These are phyloP conservation scores for Sitophilus oryzae DNA, from an alignment of 1,140 invertebrate genomes.

Conservation along the genomic window DNA sequence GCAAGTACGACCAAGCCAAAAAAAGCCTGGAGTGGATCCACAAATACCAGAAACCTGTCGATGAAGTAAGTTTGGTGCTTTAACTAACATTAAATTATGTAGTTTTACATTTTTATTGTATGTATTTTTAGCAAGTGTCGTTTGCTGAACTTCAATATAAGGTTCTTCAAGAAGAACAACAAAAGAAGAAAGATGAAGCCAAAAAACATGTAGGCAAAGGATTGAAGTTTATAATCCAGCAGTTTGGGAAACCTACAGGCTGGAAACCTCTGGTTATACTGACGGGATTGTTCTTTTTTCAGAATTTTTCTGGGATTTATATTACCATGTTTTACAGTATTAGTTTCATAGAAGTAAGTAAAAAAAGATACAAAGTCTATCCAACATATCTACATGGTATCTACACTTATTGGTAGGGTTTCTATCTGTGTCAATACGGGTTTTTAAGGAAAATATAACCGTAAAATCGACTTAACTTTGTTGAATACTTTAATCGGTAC, in stretches of 20 bases:
- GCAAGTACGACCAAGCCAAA: slow-evolving; percentile 49
- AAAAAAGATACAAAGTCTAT: neutral
- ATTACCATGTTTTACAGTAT: slow-evolving; percentile 66
- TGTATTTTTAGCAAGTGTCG: slow-evolving; percentile 27
- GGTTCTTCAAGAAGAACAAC: slow-evolving; percentile 42
- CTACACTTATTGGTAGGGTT: too few relatives aligned
- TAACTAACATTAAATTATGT: too few relatives aligned
- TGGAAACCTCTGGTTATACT: slow-evolving; percentile 56
- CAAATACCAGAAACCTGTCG: slow-evolving; percentile 37
- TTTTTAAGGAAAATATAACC: too few relatives aligned
- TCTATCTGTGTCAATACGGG: too few relatives aligned
- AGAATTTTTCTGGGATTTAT: slow-evolving; percentile 60
- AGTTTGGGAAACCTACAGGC: slow-evolving; percentile 50
- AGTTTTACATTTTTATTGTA: too few relatives aligned
- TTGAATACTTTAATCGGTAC: too few relatives aligned
- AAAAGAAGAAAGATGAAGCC: slow-evolving; percentile 41
- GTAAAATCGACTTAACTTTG: too few relatives aligned
- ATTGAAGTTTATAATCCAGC: slow-evolving; percentile 36
- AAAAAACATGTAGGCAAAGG: slow-evolving; percentile 16
- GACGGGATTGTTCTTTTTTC: slow-evolving; percentile 52
- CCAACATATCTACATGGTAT: neutral
- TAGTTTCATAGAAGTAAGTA: slow-evolving; percentile 52
- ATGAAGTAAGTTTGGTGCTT: slow-evolving; percentile 13
- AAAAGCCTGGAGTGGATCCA: slow-evolving; percentile 47
- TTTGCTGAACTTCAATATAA: slow-evolving; percentile 42